Evolutionary conservation across 2,888 invertebrate genomes (phyloP).

Genomic region (Panzeria rudis): DNA sequence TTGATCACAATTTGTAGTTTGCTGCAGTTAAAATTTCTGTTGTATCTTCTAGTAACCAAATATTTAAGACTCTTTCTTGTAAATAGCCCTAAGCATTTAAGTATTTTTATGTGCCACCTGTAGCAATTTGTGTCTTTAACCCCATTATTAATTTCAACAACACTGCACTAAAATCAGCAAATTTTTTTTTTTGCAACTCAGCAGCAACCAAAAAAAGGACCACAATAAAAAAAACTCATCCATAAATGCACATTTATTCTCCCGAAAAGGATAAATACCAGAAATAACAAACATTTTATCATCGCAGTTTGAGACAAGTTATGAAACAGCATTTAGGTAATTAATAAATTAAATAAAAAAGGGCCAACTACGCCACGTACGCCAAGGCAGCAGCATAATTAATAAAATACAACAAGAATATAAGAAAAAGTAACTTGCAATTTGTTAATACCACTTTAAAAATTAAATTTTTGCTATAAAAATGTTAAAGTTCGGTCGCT

Average conservation of each 20-base stretch:
- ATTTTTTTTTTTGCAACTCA: conserved; percentile 35
- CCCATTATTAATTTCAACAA: conserved; percentile 62
- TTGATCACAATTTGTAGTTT: conserved; percentile 12
- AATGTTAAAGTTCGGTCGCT: conserved; percentile 53
- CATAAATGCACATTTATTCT: conserved; percentile 34
- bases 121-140: conserved; percentile 61
- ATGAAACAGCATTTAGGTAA: conserved; percentile 65
- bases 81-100: conserved; percentile 21
- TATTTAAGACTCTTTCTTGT: neutral
- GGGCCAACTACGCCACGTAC: conserved; percentile 16
- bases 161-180: conserved; percentile 58
- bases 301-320: conserved; percentile 71
- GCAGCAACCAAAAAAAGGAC: neutral
- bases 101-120: conserved; percentile 62
- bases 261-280: conserved; percentile 48
- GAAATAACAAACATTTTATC: conserved; percentile 63
- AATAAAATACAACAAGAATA: conserved; percentile 25
- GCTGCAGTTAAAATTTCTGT: neutral
- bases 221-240: neutral
- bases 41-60: neutral
- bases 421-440: conserved; percentile 68
- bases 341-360: conserved; percentile 66
- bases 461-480: conserved; percentile 74
- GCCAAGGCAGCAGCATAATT: conserved; percentile 15
- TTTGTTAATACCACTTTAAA: conserved; percentile 74